Conservation (phyloP, 2,113 vertebrate genomes). For the Protomyctophum bolini region DNA sequence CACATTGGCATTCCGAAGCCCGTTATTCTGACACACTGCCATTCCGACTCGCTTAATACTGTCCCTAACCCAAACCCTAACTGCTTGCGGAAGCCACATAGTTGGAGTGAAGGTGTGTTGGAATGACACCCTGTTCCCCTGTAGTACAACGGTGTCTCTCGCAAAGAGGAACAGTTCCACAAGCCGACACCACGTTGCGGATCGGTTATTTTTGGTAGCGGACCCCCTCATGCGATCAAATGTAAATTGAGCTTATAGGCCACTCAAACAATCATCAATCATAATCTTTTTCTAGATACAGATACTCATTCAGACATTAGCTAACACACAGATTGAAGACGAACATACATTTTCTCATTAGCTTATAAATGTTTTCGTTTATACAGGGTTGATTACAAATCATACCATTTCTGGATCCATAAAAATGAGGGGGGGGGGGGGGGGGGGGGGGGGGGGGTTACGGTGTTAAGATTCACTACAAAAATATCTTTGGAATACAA, state of each 20-base stretch:
- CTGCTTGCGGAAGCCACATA: no score
- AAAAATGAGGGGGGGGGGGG: slow-evolving; percentile 66
- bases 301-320: slow-evolving; percentile 43
- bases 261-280: slow-evolving; percentile 56
- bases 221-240: no score
- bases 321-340: slow-evolving; percentile 54
- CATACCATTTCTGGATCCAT: slow-evolving; percentile 72
- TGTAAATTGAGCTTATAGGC: slow-evolving; percentile 7
- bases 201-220: no score
- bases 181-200: no score
- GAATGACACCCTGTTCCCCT: no score
- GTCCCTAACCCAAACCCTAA: no score
- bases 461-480: slow-evolving; percentile 46
- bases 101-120: no score
- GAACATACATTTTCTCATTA: slow-evolving; percentile 75
- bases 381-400: slow-evolving; percentile 64
- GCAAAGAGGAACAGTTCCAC: no score
- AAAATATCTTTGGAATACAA: slow-evolving; percentile 88
- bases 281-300: slow-evolving; percentile 17
- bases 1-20: no score
- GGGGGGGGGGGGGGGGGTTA: slow-evolving; percentile 42
- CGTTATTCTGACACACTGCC: no score
- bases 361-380: slow-evolving; percentile 84
- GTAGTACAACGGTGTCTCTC: no score
- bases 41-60: no score